Conservation (phyloP, 1,140 invertebrate species). For the Myzus persicae region DNA sequence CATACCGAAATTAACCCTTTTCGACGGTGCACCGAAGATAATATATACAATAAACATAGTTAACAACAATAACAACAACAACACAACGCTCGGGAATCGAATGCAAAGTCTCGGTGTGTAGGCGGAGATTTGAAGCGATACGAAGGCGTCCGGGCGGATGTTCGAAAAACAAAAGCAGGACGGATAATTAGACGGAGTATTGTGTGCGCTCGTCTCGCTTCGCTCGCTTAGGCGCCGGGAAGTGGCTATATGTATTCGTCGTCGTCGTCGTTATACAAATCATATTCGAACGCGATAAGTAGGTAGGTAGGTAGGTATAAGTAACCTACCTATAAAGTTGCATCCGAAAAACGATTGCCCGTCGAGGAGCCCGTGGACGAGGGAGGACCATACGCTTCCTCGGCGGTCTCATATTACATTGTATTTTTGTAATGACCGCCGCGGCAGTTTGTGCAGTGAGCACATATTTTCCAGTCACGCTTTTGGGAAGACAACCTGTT, state of each 20-base stretch:
- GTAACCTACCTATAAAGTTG: no score
- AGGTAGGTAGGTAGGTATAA: neutral
- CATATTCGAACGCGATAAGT: neutral
- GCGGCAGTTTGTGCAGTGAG: neutral
- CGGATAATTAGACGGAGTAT: neutral
- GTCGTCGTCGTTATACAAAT: neutral
- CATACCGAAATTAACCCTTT: neutral
- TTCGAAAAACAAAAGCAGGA: neutral
- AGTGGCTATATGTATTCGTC: neutral
- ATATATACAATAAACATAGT: neutral
- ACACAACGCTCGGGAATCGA: neutral
- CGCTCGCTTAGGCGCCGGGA: neutral
- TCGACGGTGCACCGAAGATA: neutral
- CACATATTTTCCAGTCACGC: no score
- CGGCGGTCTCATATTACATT: neutral
- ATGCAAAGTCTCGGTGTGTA: neutral
- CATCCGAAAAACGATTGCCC: neutral
- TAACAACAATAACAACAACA: no score
- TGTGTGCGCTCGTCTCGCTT: neutral
- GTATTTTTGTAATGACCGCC: neutral
- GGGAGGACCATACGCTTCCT: neutral
- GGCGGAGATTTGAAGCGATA: neutral
- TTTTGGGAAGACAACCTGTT: no score
- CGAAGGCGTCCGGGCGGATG: neutral
- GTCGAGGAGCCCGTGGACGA: no score